Evolutionary conservation across 1,140 invertebrate species (phyloP).

Genomic region (Saccostrea glomerata): DNA sequence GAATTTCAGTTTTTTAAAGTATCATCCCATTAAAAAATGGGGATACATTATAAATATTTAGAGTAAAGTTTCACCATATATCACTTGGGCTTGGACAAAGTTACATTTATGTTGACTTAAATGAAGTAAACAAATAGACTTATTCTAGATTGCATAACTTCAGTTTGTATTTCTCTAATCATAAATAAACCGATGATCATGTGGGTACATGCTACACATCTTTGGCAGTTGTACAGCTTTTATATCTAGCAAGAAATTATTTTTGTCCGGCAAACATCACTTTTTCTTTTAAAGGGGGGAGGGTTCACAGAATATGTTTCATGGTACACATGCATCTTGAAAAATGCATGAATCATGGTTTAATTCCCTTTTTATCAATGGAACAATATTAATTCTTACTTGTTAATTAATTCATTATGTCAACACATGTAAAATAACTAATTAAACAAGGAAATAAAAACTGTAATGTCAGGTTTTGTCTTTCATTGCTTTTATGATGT

Average conservation of each 20-base stretch:
- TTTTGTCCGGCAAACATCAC: neutral
- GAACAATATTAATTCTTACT: neutral
- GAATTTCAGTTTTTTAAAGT: no score
- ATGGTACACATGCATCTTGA: neutral
- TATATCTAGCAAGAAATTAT: neutral
- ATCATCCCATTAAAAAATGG: no score
- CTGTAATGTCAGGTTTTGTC: neutral
- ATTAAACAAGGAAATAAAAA: neutral
- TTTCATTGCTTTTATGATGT: neutral
- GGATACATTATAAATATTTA: neutral
- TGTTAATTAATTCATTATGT: neutral
- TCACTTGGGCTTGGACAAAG: neutral
- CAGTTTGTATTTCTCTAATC: neutral
- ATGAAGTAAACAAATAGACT: conserved; percentile 18
- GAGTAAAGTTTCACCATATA: neutral
- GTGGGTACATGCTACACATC: neutral
- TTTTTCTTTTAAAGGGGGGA: neutral
- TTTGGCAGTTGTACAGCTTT: neutral
- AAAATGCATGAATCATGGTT: neutral
- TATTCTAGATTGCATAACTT: conserved; percentile 1
- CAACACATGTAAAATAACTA: neutral
- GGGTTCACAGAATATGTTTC: neutral
- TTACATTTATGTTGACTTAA: conserved; percentile 10
- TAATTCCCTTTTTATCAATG: neutral
- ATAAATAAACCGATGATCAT: neutral